A percentile compares a stretch with the other conserved stretches of the same genome.
Conservation (phyloP, 2,113 vertebrate species). For the Tor tambroides region DNA sequence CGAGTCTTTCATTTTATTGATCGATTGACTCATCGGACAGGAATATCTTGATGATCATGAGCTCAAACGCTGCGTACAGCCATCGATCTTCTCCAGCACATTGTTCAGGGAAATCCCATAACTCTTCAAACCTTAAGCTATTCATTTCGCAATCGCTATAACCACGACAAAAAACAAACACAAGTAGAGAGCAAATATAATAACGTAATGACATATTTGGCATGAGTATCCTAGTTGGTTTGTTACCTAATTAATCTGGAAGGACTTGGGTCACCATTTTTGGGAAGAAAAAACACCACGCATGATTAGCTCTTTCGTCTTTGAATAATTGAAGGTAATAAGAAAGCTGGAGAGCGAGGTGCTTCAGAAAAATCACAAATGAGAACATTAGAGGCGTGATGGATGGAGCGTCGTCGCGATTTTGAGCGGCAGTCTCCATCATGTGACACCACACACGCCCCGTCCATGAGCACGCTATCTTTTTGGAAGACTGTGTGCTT, state of each 20-base stretch:
- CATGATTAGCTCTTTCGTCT: slow-evolving; percentile 44
- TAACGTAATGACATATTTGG: background rate
- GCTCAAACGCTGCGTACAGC: slow-evolving; percentile 9
- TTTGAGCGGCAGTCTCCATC: slow-evolving; percentile 1
- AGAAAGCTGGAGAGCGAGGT: slow-evolving; percentile 48
- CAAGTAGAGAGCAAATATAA: slow-evolving; percentile 22
- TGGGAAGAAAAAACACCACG: slow-evolving; percentile 46
- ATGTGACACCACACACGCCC: background rate
- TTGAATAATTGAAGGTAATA: slow-evolving; percentile 58
- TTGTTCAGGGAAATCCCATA: slow-evolving; percentile 28
- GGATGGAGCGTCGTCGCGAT: slow-evolving; percentile 39
- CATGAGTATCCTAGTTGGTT: background rate
- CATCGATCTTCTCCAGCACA: slow-evolving; percentile 35
- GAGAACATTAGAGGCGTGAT: slow-evolving; percentile 55
- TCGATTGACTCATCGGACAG: slow-evolving; percentile 34
- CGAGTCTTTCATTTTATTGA: slow-evolving; percentile 21
- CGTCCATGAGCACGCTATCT: background rate
- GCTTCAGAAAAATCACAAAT: slow-evolving; percentile 52
- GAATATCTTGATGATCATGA: slow-evolving; percentile 23
- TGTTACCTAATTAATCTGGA: slow-evolving; percentile 42
- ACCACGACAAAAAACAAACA: slow-evolving; percentile 16
- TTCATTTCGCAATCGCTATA: background rate
- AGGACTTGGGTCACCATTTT: background rate
- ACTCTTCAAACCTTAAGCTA: slow-evolving; percentile 21
- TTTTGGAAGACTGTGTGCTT: background rate